Evolutionary conservation across 2,113 vertebrate genomes (phyloP).

Genomic region (Corythaixoides concolor): DNA sequence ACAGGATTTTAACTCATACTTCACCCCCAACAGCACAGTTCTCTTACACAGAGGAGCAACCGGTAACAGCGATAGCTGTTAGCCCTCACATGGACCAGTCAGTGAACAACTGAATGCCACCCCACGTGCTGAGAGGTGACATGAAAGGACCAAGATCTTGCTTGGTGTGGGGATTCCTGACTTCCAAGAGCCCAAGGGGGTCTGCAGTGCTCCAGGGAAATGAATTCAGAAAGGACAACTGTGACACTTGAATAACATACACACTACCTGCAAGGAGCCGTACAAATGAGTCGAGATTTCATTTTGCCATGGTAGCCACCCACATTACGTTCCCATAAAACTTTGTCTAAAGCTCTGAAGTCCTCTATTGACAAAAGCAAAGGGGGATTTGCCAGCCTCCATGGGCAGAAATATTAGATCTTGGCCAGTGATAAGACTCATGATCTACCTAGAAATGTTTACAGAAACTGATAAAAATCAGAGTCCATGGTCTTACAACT

Average conservation of each 20-base stretch:
- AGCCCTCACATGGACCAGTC: neutral
- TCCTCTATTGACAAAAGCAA: neutral
- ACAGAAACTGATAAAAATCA: neutral
- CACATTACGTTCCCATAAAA: neutral
- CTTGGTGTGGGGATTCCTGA: neutral
- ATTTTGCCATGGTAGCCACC: neutral
- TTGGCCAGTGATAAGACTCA: neutral
- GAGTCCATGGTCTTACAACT: neutral
- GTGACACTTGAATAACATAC: accelerated
- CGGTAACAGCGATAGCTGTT: neutral
- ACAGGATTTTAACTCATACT: neutral
- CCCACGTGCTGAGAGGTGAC: neutral
- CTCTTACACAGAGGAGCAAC: neutral
- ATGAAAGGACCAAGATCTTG: neutral
- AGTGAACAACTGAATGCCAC: neutral
- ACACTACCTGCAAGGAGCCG: neutral
- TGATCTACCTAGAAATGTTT: neutral
- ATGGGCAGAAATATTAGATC: neutral
- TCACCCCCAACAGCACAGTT: neutral
- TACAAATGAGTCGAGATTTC: neutral
- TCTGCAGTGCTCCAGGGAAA: neutral
- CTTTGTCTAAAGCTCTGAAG: neutral
- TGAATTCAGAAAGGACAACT: neutral
- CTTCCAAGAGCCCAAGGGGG: neutral
- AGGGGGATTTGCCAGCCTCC: neutral